A percentile compares a stretch with the other conserved stretches of the same genome.
Conservation (phyloP, 2,797 vertebrate species). For the Thamnophis elegans region DNA sequence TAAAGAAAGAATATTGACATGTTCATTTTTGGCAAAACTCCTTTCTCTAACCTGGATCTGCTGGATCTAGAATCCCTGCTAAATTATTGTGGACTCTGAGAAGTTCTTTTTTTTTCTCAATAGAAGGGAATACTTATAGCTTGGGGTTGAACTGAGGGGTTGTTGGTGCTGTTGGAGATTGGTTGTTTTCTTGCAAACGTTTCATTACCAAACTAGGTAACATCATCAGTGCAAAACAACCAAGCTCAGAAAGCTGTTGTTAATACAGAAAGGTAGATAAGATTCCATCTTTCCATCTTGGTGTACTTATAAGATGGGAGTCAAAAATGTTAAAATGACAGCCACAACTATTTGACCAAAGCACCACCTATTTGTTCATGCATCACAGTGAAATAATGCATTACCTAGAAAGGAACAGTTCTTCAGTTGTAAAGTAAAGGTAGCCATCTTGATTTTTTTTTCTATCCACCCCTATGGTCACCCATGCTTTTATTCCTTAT, state of each 20-base stretch:
- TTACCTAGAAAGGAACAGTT: neutral
- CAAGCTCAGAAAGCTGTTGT: neutral
- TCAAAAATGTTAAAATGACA: neutral
- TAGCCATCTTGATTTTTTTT: neutral
- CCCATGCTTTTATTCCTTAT: neutral
- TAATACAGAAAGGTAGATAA: neutral
- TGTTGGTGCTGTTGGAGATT: neutral
- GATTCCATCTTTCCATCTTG: neutral
- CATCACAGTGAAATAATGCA: neutral
- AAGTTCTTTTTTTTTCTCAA: neutral
- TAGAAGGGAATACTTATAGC: neutral
- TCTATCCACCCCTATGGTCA: neutral
- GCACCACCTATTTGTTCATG: neutral
- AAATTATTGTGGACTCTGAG: neutral
- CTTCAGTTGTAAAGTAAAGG: neutral
- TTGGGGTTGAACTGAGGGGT: neutral
- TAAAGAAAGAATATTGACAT: neutral
- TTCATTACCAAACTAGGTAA: neutral
- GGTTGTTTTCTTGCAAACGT: neutral
- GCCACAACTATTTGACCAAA: neutral
- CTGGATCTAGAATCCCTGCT: neutral
- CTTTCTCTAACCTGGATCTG: neutral
- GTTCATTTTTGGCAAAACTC: neutral
- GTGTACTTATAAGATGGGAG: neutral
- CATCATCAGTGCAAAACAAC: neutral